Conservation (phyloP, 2,888 invertebrate species). For the Crossocerus cetratus region DNA sequence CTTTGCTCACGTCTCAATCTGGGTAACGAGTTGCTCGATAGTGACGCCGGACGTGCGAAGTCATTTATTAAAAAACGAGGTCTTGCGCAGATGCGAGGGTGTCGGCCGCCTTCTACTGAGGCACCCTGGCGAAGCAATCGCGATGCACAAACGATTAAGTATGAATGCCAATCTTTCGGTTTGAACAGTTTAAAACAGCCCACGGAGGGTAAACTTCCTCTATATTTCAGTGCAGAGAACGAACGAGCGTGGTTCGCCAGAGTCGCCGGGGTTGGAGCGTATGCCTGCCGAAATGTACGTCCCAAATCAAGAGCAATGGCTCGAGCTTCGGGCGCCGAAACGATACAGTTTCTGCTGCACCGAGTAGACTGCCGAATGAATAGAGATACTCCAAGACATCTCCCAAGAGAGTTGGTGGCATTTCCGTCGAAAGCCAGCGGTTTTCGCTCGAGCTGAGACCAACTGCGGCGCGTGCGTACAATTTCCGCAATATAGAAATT, state of each 20-base stretch:
- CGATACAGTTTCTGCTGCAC: constrained; percentile 64
- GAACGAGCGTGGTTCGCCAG: constrained; percentile 69
- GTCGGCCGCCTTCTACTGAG: constrained; percentile 88
- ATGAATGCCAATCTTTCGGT: constrained; percentile 10
- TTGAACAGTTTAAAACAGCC: neutral
- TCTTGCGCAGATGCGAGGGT: constrained; percentile 87
- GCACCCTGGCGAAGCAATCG: constrained; percentile 90
- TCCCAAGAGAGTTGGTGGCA: neutral
- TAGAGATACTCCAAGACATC: neutral
- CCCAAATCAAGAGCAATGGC: constrained; percentile 93
- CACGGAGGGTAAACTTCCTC: neutral
- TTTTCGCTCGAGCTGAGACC: too few relatives aligned
- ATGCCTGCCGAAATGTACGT: constrained; percentile 97
- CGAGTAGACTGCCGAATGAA: constrained; percentile 47
- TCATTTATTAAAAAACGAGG: constrained; percentile 78
- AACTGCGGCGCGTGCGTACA: too few relatives aligned
- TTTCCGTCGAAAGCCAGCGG: neutral
- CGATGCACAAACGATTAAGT: constrained; percentile 79
- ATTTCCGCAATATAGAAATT: too few relatives aligned
- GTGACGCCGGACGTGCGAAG: constrained; percentile 78
- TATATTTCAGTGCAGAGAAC: constrained; percentile 60
- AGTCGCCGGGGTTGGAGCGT: constrained; percentile 78
- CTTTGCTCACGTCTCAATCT: constrained; percentile 87
- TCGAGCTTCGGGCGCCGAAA: constrained; percentile 85
- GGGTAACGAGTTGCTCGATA: constrained; percentile 83